Evolutionary conservation across 2,888 invertebrate genomes (phyloP).

Genomic region (Drosophila villosipedis): DNA sequence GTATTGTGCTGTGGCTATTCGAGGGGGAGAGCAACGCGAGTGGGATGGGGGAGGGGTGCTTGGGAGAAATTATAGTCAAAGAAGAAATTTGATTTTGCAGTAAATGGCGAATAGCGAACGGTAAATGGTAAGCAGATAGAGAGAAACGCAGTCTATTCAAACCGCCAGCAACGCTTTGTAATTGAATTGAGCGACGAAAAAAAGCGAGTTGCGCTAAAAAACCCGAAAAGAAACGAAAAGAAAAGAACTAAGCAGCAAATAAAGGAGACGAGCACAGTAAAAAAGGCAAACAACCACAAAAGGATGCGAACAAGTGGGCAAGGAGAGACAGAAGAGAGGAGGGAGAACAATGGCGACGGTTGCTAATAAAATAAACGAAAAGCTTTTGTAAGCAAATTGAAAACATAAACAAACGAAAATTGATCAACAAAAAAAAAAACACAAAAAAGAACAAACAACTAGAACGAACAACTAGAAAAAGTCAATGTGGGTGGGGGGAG

Average conservation of each 20-base stretch:
- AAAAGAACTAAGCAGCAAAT: slow-evolving; percentile 10
- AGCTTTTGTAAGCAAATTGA: slow-evolving; percentile 82
- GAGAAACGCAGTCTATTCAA: slow-evolving; percentile 39
- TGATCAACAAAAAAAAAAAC: slow-evolving; percentile 56
- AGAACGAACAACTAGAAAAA: slow-evolving; percentile 38
- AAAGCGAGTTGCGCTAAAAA: slow-evolving; percentile 60
- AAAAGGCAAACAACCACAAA: slow-evolving; percentile 53
- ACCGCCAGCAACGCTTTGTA: slow-evolving; percentile 55
- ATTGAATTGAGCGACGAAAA: slow-evolving; percentile 76
- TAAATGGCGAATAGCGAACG: slow-evolving; percentile 25
- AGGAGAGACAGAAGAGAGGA: slow-evolving; percentile 5
- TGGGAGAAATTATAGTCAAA: slow-evolving; percentile 69
- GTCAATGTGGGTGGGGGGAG: not conserved
- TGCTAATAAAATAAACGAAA: slow-evolving; percentile 82
- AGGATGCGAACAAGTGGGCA: slow-evolving; percentile 34
- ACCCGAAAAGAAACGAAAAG: slow-evolving; percentile 10
- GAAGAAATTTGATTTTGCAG: slow-evolving; percentile 72
- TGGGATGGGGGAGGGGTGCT: not conserved
- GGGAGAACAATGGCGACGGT: slow-evolving; percentile 66
- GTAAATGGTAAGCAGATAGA: slow-evolving; percentile 43
- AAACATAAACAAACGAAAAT: slow-evolving; percentile 81
- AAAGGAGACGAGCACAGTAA: slow-evolving; percentile 3
- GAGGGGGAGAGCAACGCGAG: not conserved
- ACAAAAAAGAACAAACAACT: not conserved
- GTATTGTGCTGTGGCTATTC: slow-evolving; percentile 19